Base-by-base conservation (phyloP, 1,140 invertebrate species). In the Zaprionus davidi region DNA sequence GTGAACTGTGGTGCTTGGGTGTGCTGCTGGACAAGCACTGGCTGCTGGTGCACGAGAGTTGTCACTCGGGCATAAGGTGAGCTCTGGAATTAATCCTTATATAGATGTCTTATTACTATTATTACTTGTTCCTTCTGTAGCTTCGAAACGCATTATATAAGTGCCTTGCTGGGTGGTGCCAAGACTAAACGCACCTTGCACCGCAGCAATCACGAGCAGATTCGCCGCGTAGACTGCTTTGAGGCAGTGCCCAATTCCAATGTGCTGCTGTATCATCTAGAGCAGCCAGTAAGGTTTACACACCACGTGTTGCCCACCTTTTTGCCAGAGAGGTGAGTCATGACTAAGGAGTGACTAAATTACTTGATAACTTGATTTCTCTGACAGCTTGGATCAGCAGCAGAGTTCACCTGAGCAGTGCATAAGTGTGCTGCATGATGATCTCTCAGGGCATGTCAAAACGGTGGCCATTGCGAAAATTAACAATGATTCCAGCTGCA, bases 171-270 rank as follows among this genome's bases (percentile, higher is more conserved):
- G 53, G 97, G 97, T n/a, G 91, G 91, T 9, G 88, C 88, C 7
- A 92, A 92, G 38, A 88, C 81, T 92, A 94, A 53, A 93, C 95
- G 41, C 92, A 94, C 72, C 90, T 94, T 55, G 91, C 96, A 79
- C 90, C 92, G 94, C 44, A 95, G 96, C 38, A 95, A 95, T 5
- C 94, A 96, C 84, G 96, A 97, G 90, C 95, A 97, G 93, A 93
- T 95, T 1, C 92, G 94, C 41, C 83, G 93, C 17, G 93, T 96
- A 0, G 93, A 95, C 68, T 92, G 93, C 20, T 93, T 94, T 5
- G 94, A 93, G 51, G 68, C 90, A 0, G 82, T 96, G 7, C 71
- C 92, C 84, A 58, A 94, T 92, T 34, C 88, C 2, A 94, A 95
- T 79, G 94, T 94, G 0, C 79, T 94, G 28, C 78, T 97, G 9